Conservation (phyloP, 2,888 invertebrate genomes). For the Linhomoeus sp. region DNA sequence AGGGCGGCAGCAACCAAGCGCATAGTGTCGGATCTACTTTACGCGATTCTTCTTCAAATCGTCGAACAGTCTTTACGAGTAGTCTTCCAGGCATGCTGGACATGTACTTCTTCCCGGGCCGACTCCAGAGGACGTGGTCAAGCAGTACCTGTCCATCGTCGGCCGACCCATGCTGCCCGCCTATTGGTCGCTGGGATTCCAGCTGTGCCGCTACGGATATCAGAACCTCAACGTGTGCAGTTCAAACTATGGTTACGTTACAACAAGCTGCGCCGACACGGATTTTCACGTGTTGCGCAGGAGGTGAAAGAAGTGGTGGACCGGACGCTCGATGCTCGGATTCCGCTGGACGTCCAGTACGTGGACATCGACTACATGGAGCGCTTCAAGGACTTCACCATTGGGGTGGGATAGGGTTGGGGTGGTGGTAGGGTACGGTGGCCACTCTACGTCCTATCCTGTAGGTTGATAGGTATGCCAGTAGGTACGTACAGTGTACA, state of each 20-base stretch:
- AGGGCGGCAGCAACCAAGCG: too few species aligned
- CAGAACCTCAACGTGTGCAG: background rate
- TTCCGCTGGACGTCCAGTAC: slow-evolving; percentile 46
- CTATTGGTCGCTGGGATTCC: slow-evolving; percentile 27
- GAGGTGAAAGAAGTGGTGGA: slow-evolving; percentile 10
- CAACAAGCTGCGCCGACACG: too few species aligned
- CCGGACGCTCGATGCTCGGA: slow-evolving; percentile 25
- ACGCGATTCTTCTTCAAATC: too few species aligned
- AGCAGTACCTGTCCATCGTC: slow-evolving; percentile 13
- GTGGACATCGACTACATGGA: slow-evolving; percentile 69
- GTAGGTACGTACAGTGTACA: too few species aligned
- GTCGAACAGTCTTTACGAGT: too few species aligned
- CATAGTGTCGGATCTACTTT: too few species aligned
- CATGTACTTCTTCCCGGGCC: slow-evolving; percentile 29
- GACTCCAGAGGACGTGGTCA: slow-evolving; percentile 24
- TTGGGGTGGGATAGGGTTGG: too few species aligned
- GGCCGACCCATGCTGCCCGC: slow-evolving; percentile 22
- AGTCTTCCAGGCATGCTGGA: slow-evolving; percentile 23
- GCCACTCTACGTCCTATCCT: too few species aligned
- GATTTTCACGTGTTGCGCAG: too few species aligned
- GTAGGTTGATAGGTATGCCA: too few species aligned
- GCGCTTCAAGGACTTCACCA: slow-evolving; percentile 53
- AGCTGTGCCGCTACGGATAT: slow-evolving; percentile 17
- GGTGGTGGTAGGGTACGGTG: too few species aligned
- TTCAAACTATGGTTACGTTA: too few species aligned